Conservation (phyloP, 2,797 vertebrate species). For the Gymnopithys bicolor region DNA sequence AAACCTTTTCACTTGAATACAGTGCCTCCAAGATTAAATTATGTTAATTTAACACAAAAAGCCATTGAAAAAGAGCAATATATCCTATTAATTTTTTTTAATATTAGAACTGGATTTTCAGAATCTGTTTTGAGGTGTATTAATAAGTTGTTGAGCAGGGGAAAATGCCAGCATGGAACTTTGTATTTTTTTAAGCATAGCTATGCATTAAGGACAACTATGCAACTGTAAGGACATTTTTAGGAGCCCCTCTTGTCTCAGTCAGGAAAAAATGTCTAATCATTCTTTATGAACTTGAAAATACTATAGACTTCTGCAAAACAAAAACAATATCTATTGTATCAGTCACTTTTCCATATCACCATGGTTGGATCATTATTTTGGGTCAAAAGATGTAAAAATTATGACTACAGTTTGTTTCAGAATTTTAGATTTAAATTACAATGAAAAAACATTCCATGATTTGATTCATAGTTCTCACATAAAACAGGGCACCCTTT, state of each 20-base stretch:
- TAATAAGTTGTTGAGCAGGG: neutral
- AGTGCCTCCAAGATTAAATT: constrained; percentile 32
- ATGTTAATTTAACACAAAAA: constrained; percentile 39
- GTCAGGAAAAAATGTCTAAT: neutral
- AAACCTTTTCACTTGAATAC: constrained; percentile 30
- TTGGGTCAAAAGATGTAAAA: neutral
- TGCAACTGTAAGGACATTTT: neutral
- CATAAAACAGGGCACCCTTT: neutral
- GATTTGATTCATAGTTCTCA: neutral
- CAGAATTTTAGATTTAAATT: neutral
- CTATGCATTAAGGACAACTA: neutral
- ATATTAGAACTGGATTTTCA: neutral
- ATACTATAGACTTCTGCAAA: neutral
- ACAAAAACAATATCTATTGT: neutral
- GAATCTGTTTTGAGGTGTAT: neutral
- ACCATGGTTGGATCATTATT: neutral
- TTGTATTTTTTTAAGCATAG: neutral
- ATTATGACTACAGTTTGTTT: neutral
- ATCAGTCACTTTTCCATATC: neutral
- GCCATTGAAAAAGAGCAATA: neutral
- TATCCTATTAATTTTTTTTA: neutral
- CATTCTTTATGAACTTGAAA: neutral
- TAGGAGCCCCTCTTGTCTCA: neutral
- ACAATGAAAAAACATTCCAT: neutral
- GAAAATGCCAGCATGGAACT: neutral